phyloP scores from a whole-genome alignment of 2,888 invertebrate genomes.

The Operophtera brumata region DNA sequence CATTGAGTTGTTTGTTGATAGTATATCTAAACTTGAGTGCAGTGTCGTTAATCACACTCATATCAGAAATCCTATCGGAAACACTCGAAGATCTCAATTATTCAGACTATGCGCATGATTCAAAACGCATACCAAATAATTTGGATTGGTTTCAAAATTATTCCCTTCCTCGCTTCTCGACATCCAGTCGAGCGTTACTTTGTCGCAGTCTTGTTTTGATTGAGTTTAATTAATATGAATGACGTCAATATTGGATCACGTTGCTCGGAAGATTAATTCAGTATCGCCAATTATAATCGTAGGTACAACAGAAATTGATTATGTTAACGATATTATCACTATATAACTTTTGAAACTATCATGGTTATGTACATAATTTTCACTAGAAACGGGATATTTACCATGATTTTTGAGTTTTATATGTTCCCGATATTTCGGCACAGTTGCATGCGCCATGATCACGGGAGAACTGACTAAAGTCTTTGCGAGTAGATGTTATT shows the following conservation, averaged over 20 bases:
- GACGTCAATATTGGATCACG: slow-evolving; percentile 8
- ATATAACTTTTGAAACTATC: no score
- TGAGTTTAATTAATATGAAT: slow-evolving; percentile 13
- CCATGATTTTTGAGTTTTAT: no score
- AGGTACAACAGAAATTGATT: no score
- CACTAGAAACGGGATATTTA: no score
- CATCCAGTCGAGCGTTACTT: slow-evolving; percentile 14
- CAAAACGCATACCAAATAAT: slow-evolving; percentile 12
- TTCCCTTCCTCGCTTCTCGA: slow-evolving; percentile 24
- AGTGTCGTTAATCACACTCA: slow-evolving; percentile 2
- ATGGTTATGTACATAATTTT: no score
- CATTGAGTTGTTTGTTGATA: neutral
- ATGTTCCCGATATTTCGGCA: no score
- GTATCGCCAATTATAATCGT: no score
- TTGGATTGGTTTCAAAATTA: slow-evolving; percentile 24
- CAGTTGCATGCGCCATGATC: no score
- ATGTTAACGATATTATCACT: no score
- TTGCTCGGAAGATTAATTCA: neutral
- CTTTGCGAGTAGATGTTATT: no score
- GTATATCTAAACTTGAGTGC: slow-evolving; percentile 1
- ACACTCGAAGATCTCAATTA: slow-evolving; percentile 6
- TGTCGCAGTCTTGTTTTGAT: slow-evolving; percentile 17
- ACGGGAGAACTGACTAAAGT: no score
- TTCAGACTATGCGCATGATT: slow-evolving; percentile 21
- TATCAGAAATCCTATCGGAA: slow-evolving; percentile 8